phyloP scores from a whole-genome alignment of 1,140 invertebrate species.

The Aphis gossypii region DNA sequence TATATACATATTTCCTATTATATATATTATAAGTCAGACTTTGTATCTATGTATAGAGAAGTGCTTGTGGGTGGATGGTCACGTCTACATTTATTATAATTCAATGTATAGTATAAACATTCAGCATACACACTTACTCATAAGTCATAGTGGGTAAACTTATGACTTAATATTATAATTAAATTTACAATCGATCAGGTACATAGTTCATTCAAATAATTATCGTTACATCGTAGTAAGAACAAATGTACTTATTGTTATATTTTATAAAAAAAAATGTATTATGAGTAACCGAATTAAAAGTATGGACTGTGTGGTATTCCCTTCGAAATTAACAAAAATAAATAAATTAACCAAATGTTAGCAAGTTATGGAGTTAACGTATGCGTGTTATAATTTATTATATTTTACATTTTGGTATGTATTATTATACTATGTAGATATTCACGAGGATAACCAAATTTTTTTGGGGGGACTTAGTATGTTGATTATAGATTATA shows the following conservation, averaged over 20 bases:
- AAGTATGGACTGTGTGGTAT: not conserved
- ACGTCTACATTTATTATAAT: not conserved
- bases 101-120: not conserved
- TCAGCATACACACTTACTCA: not conserved
- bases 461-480: no score
- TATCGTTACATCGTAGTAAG: not conserved
- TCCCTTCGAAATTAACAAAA: not conserved
- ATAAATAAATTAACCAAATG: not conserved
- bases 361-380: not conserved
- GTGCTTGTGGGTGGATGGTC: not conserved
- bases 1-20: no score
- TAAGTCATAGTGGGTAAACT: not conserved
- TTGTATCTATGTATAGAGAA: not conserved
- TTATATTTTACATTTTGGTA: not conserved
- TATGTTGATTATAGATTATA: no score
- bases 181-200: not conserved
- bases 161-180: not conserved
- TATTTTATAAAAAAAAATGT: not conserved
- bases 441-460: no score
- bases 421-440: not conserved
- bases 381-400: not conserved
- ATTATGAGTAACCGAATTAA: not conserved
- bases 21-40: not conserved
- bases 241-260: not conserved
- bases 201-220: not conserved